A percentile compares a stretch with the other conserved stretches of the same genome.
Conservation (phyloP, 2,113 vertebrate species). For the Axis porcinus region DNA sequence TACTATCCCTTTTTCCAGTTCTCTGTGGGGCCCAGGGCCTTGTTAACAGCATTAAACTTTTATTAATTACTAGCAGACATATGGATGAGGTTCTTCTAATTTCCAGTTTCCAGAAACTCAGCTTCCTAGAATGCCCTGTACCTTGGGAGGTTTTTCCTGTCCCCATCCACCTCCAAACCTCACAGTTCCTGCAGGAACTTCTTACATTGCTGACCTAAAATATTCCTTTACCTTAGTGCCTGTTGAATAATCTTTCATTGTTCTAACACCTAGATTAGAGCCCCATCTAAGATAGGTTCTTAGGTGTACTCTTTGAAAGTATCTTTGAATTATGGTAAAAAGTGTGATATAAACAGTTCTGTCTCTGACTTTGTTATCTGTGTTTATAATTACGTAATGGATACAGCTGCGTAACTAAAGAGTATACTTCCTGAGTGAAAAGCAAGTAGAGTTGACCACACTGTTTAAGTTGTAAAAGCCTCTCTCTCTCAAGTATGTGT, state of each 20-base stretch:
- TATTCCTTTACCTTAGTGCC: not conserved
- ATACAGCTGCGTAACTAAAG: not conserved
- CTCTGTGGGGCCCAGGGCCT: not conserved
- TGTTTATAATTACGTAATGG: not conserved
- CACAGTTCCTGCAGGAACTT: not conserved
- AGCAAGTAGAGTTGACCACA: not conserved
- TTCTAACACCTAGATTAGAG: not conserved
- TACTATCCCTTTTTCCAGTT: not conserved
- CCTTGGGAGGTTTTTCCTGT: not conserved
- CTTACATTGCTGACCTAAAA: not conserved
- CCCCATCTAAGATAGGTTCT: not conserved
- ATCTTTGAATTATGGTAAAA: not conserved
- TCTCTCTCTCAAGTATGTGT: not conserved
- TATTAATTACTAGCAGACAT: not conserved
- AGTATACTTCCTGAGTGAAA: not conserved
- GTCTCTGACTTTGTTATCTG: not conserved
- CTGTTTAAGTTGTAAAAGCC: conserved; percentile 15
- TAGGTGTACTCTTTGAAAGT: not conserved
- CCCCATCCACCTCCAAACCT: not conserved
- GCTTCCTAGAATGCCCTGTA: not conserved
- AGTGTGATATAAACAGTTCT: not conserved
- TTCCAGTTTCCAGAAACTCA: conserved; percentile 3
- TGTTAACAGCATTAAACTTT: not conserved
- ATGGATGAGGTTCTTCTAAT: not conserved
- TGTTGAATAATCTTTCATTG: not conserved